Percentiles rank a stretch among this genome's conserved stretches.
phyloP scores from a whole-genome alignment of 2,888 invertebrate species.

The Poecilobothrus nobilitatus region DNA sequence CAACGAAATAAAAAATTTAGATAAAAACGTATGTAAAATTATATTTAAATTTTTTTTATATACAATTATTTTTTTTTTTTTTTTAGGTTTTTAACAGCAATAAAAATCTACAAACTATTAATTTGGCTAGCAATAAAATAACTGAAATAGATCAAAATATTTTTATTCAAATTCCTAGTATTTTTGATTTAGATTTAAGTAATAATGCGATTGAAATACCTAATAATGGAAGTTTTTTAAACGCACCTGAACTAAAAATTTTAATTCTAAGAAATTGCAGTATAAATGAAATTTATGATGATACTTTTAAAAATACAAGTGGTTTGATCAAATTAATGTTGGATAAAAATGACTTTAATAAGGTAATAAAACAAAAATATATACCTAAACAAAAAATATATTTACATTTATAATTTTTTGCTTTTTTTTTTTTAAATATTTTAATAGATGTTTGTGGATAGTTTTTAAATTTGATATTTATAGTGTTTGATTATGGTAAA shows the following conservation, averaged over 20 bases:
- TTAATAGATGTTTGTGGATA: too few species aligned
- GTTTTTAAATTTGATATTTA: too few species aligned
- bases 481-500: too few species aligned
- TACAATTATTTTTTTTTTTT: constrained; percentile 7
- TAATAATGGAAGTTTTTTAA: constrained; percentile 34
- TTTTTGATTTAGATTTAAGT: constrained; percentile 38
- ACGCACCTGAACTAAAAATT: constrained; percentile 35
- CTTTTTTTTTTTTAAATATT: background rate
- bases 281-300: constrained; percentile 36
- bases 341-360: constrained; percentile 38
- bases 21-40: constrained; percentile 32
- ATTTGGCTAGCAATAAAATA: constrained; percentile 39
- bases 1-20: constrained; percentile 33
- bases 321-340: constrained; percentile 38
- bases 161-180: constrained; percentile 34
- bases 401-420: constrained; percentile 8
- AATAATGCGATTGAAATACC: constrained; percentile 38
- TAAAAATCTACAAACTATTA: constrained; percentile 35
- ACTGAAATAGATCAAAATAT: constrained; percentile 35
- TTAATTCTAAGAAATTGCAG: constrained; percentile 40
- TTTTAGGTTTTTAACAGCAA: constrained; percentile 37
- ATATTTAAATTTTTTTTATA: constrained; percentile 6
- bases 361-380: constrained; percentile 30
- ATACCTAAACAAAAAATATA: too few species aligned
- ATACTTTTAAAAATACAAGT: constrained; percentile 38